Evolutionary conservation across 2,797 vertebrate genomes (phyloP), one percentile per base, ranked within the genome.

Genomic region (Glossophaga mutica): DNA sequence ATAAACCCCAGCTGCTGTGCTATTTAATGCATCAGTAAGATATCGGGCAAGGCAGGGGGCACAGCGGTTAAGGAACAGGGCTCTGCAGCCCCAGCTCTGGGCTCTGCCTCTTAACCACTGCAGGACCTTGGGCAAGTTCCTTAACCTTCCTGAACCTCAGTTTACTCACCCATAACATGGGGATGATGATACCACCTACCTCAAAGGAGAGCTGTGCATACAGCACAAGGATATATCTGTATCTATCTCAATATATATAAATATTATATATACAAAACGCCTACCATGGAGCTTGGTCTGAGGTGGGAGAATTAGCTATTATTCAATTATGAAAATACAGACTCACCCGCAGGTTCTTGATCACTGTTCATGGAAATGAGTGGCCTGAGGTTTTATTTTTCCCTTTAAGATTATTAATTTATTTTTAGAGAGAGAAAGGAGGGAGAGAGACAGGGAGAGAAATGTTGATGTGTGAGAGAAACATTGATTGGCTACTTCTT

Each of bases 181-280:
- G 46, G 55, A 76, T 52, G 21, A 50, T 77, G 78, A 67, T 11
- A 37, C 11, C 37, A 10, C 46, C 37, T 48, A 34, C 19, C n/a
- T 81, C 46, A 37, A 46, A 73, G 37, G 29, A 79, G 1, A 55
- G 65, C 57, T 42, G 34, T 55, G 79, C 90, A 50, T 18, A n/a
- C 0, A 74, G 37, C 70, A 18, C 55, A 52, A 52, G 50, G 6
- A 48, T 48, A 15, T 48, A 15, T 39, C 39, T 39, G 39, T 39
- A 39, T 39, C 39, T 39, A 3, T 39, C 39, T 39, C 39, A 4
- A 39, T 39, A 39, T 39, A 39, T 39, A 39, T 39, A n/a, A n/a
- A n/a, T n/a, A n/a, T n/a, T n/a, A n/a, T 3, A 5, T 2, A 29
- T 4, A 12, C 4, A 22, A 34, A 55, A 15, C 9, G 16, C 14